Evolutionary conservation across 53 echinoderm and acorn worm species (phyloP).

Genomic region (Arbacia lixula): DNA sequence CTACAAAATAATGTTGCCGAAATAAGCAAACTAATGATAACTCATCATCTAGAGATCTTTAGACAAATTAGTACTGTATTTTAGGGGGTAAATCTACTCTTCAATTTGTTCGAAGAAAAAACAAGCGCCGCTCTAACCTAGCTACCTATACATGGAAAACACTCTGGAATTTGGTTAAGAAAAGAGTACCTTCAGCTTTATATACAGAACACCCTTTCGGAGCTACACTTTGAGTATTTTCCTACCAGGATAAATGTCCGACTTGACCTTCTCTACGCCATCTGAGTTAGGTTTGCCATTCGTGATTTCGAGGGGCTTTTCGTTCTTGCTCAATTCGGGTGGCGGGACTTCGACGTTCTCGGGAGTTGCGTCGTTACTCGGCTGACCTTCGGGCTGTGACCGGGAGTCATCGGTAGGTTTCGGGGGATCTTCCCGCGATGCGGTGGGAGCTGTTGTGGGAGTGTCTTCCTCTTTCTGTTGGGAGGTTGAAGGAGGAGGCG

Average conservation of each 20-base stretch:
- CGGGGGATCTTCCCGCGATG: not conserved
- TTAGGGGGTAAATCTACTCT: too few relatives aligned
- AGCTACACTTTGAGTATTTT: conserved; percentile 43
- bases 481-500: conserved; percentile 14
- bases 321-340: too few relatives aligned
- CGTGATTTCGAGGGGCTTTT: not conserved
- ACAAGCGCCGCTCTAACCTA: too few relatives aligned
- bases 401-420: not conserved
- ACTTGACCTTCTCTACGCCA: not conserved
- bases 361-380: too few relatives aligned
- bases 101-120: too few relatives aligned
- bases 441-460: not conserved
- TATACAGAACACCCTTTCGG: not conserved
- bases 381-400: not conserved
- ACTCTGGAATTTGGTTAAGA: too few relatives aligned
- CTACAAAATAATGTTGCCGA: too few relatives aligned
- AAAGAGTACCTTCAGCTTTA: too few relatives aligned
- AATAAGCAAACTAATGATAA: too few relatives aligned
- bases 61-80: too few relatives aligned
- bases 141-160: too few relatives aligned
- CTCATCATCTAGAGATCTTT: too few relatives aligned
- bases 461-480: conserved; percentile 13
- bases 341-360: conserved; percentile 29
- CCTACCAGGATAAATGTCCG: conserved; percentile 7
- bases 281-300: not conserved